Percentiles rank a stretch among this genome's conserved stretches.
Conservation (phyloP, 2,888 invertebrate genomes). For the Spilosoma lubricipeda region DNA sequence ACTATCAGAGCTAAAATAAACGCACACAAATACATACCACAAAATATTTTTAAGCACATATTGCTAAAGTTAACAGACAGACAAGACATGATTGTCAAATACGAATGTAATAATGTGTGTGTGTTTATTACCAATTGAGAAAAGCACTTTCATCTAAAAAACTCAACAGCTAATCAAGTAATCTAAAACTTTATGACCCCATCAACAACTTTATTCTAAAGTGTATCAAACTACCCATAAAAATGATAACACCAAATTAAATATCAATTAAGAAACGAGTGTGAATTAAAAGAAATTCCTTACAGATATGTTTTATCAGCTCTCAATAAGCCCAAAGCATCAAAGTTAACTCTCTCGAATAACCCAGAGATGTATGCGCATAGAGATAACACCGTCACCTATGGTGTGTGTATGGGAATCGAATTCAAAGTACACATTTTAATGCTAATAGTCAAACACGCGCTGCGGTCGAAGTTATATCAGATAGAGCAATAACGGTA, state of each 20-base stretch:
- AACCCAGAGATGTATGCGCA: conserved; percentile 8
- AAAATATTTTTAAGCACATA: too few species aligned
- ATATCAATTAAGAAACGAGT: conserved; percentile 42
- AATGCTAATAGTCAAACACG: conserved; percentile 38
- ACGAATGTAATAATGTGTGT: background rate
- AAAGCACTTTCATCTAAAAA: background rate
- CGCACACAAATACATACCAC: too few species aligned
- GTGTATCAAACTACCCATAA: conserved; percentile 19
- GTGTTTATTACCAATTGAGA: conserved; percentile 2
- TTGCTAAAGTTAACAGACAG: too few species aligned
- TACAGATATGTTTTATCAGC: conserved; percentile 41
- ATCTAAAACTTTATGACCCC: conserved; percentile 12
- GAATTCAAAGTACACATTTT: conserved; percentile 35
- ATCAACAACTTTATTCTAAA: conserved; percentile 21
- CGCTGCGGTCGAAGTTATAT: conserved; percentile 36
- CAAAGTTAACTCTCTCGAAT: conserved; percentile 5
- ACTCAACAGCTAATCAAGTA: conserved; percentile 6
- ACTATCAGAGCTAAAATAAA: background rate
- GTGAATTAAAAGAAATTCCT: conserved; percentile 37
- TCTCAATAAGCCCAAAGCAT: conserved; percentile 10
- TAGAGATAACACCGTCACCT: conserved; percentile 46
- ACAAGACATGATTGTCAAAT: background rate
- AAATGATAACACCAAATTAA: conserved; percentile 43
- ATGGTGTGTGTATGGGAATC: conserved; percentile 25
- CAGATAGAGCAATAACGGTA: conserved; percentile 44